Evolutionary conservation across 2,113 vertebrate genomes (phyloP).

Genomic region (western clawed frog (Xenopus tropicalis)): DNA sequence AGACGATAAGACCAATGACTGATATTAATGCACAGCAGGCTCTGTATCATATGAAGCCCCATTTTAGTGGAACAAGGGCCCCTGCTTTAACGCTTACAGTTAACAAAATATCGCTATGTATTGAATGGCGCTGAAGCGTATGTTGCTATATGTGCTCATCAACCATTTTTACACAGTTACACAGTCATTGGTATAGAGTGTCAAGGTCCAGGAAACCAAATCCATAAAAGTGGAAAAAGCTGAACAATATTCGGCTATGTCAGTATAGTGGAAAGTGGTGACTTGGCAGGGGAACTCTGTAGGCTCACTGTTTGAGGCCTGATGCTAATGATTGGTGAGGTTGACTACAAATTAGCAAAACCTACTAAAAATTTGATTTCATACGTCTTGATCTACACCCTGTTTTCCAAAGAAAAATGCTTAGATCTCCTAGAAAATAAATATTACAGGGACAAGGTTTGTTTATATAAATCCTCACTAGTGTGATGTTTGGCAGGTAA

Average conservation of each 20-base stretch:
- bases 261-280: constrained; percentile 20
- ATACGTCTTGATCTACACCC: neutral
- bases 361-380: constrained; percentile 22
- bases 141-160: too few species aligned
- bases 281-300: neutral
- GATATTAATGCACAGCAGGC: too few species aligned
- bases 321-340: constrained; percentile 23
- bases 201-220: neutral
- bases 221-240: constrained; percentile 4
- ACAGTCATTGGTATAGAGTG: neutral
- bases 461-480: constrained; percentile 4
- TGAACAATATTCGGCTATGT: constrained; percentile 18
- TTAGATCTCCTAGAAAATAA: constrained; percentile 26
- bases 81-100: too few species aligned
- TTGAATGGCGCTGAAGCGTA: too few species aligned
- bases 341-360: constrained; percentile 27
- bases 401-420: constrained; percentile 7
- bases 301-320: constrained; percentile 3
- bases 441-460: constrained; percentile 12
- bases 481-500: constrained; percentile 22
- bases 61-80: too few species aligned
- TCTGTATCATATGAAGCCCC: too few species aligned
- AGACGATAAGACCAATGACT: too few species aligned
- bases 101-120: too few species aligned
- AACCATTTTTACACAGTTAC: neutral